Evolutionary conservation across 2,797 vertebrate species (phyloP).

Genomic region (Danionella dracula): DNA sequence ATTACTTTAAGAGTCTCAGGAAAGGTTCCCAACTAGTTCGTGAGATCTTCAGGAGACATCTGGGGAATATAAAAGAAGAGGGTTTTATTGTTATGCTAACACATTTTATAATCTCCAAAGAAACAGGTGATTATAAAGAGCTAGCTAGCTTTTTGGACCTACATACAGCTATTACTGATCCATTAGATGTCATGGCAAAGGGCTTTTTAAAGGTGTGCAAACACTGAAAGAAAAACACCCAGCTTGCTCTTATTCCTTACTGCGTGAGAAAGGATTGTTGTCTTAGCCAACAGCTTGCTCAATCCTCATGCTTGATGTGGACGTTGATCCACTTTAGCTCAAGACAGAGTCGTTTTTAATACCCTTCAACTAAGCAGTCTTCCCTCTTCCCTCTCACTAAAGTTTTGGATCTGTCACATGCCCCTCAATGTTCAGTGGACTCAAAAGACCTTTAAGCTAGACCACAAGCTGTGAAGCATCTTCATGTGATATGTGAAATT

Average conservation of each 20-base stretch:
- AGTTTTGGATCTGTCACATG: conserved; percentile 54
- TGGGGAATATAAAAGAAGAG: conserved; percentile 46
- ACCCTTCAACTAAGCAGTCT: conserved; percentile 10
- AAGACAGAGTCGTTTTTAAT: background rate
- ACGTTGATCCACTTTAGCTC: background rate
- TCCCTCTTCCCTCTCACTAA: conserved; percentile 33
- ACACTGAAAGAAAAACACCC: conserved; percentile 60
- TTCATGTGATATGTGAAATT: background rate
- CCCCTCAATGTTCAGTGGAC: conserved; percentile 56
- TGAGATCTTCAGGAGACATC: conserved; percentile 57
- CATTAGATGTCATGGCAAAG: conserved; percentile 64
- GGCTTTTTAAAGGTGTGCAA: conserved; percentile 69
- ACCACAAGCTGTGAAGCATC: background rate
- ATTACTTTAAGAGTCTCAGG: conserved; percentile 20
- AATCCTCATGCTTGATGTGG: background rate
- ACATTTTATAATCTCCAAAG: conserved; percentile 13
- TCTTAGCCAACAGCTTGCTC: conserved; percentile 1
- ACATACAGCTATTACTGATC: conserved; percentile 53
- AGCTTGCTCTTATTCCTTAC: conserved; percentile 38
- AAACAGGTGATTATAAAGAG: conserved; percentile 2
- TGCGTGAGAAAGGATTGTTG: conserved; percentile 9
- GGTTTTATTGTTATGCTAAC: background rate
- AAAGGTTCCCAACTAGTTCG: conserved; percentile 28
- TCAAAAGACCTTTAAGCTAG: background rate
- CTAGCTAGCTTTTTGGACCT: conserved; percentile 36